These are phyloP conservation scores for Caligus rogercresseyi DNA, from an alignment of 1,140 invertebrate genomes.

Conservation along the genomic window DNA sequence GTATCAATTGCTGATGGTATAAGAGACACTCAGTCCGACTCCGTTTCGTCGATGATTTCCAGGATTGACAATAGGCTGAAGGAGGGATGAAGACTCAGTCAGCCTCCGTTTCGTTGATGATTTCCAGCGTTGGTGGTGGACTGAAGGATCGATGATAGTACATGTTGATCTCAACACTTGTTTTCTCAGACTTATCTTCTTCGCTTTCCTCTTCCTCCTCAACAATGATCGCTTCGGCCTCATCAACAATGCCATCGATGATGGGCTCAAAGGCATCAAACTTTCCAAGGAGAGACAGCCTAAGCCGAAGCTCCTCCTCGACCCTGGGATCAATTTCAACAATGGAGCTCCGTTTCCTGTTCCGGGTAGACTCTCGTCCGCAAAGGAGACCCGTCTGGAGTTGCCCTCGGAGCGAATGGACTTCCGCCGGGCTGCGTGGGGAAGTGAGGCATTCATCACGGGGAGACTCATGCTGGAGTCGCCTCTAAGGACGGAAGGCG, in stretches of 20 bases:
- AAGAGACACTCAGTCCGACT: background rate
- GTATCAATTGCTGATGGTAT: no score
- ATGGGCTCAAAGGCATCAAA: background rate
- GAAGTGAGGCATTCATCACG: background rate
- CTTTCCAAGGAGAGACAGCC: background rate
- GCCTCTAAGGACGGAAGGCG: background rate
- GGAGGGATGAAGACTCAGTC: background rate
- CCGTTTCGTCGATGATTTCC: background rate
- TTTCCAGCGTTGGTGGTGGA: background rate
- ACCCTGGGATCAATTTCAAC: background rate
- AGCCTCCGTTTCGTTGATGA: background rate
- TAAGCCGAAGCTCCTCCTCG: background rate
- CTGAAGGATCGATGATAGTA: background rate
- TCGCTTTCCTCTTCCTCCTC: background rate
- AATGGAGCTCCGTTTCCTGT: background rate
- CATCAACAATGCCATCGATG: background rate
- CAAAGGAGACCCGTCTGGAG: background rate
- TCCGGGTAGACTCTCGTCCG: background rate
- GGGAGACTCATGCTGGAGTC: background rate
- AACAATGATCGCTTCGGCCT: background rate
- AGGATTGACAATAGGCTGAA: background rate
- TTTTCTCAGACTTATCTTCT: no score
- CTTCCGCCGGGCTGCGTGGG: background rate
- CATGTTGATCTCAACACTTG: background rate
- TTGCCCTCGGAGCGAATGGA: background rate